A percentile compares a stretch with the other conserved stretches of the same genome.
Evolutionary conservation across 1,140 invertebrate genomes (phyloP).

Genomic region (Penaeus indicus): DNA sequence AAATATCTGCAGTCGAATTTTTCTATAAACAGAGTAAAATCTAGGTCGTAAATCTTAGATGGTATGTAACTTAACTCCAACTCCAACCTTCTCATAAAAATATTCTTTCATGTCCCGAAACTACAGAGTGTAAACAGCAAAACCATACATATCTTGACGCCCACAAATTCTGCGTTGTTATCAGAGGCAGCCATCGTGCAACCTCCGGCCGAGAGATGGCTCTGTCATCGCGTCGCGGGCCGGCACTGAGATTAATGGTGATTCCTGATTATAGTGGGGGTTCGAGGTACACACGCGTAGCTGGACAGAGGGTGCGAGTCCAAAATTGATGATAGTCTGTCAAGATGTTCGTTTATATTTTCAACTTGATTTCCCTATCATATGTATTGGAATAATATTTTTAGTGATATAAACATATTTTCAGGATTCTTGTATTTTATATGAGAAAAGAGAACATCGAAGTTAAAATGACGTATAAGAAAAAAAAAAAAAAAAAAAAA

Average conservation of each 20-base stretch:
- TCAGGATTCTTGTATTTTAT: too few relatives aligned
- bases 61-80: too few relatives aligned
- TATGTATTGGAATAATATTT: too few relatives aligned
- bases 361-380: background rate
- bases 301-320: background rate
- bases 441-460: too few relatives aligned
- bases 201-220: conserved; percentile 48
- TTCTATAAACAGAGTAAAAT: too few relatives aligned
- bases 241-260: conserved; percentile 48
- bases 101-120: too few relatives aligned
- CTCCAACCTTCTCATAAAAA: too few relatives aligned
- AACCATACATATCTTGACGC: conserved; percentile 11
- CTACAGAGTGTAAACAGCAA: background rate
- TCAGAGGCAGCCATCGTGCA: conserved; percentile 32
- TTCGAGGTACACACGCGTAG: conserved; percentile 15
- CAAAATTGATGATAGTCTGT: background rate
- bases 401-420: too few relatives aligned
- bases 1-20: too few relatives aligned
- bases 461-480: too few relatives aligned
- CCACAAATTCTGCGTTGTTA: conserved; percentile 32
- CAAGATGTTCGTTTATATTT: background rate
- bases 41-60: too few relatives aligned
- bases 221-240: conserved; percentile 44
- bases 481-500: too few relatives aligned
- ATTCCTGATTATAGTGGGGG: conserved; percentile 32